Evolutionary conservation across 92 coral and sea anemone species (phyloP).

Genomic region (Metridium senile): DNA sequence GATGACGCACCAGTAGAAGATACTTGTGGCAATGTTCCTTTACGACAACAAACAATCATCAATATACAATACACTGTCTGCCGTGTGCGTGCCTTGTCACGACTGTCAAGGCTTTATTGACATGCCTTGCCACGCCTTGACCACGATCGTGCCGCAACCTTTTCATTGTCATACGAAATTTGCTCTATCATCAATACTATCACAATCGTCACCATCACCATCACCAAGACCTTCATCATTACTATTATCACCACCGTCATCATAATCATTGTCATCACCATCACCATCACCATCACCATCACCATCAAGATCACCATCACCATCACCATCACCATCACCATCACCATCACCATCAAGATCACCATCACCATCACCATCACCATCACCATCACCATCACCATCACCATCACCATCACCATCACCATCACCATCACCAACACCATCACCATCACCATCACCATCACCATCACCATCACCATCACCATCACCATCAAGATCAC

Average conservation of each 20-base stretch:
- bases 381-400: background rate
- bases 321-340: background rate
- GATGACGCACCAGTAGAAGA: background rate
- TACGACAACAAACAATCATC: background rate
- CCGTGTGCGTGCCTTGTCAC: no score
- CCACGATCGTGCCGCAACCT: no score
- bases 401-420: background rate
- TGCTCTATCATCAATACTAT: no score
- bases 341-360: background rate
- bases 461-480: background rate
- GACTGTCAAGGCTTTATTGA: no score
- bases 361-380: background rate
- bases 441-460: background rate
- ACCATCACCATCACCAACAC: background rate
- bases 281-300: background rate
- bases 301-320: background rate
- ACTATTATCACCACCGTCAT: background rate
- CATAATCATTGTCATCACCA: background rate
- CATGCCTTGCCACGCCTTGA: no score
- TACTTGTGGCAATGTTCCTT: background rate
- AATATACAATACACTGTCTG: background rate
- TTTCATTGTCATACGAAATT: no score
- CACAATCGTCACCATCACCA: background rate
- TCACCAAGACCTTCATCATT: background rate
- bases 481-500: background rate